Evolutionary conservation across 1,140 invertebrate genomes (phyloP), one percentile per base, ranked within the genome.

Genomic region (Mesaphorura yosii): DNA sequence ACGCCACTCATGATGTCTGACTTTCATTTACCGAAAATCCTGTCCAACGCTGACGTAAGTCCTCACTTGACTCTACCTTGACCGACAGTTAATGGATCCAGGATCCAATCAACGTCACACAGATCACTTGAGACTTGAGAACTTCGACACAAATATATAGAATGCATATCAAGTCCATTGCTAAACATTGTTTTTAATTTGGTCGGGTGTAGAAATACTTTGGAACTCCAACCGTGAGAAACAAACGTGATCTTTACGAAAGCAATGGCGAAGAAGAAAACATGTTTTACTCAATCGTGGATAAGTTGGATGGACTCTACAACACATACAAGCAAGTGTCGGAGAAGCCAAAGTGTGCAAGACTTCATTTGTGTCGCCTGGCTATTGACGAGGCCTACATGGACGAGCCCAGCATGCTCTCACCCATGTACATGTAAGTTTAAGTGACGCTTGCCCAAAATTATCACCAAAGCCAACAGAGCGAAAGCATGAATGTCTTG

Each of bases 361-460:
- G 44, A 44, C 28, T 63, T 28, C 58, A 59, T 48, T 48, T 63
- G 42, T 63, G 60, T 26, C 57, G 60, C 25, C 20, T 59, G 6
- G 55, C 55, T 12, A 45, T 57, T 19, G 53, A 63, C 34, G 42
- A 63, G 28, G 37, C 53, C 3, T 42, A 27, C n/a, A 51, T 17
- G 20, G 57, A 59, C 26, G 53, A 52, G 14, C 45, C 48, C 37
- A 55, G 26, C 41, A 5, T 59, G 4, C 44, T 59, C 5, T 55
- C 60, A 17, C 40, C 59, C 17, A 48, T 59, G 10, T 59, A 59
- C 52, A 55, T 57, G 60, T 63, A 55, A 63, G 54, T 40, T n/a
- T n/a, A n/a, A n/a, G n/a, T n/a, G n/a, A n/a, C n/a, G n/a, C n/a
- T n/a, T n/a, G n/a, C n/a, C n/a, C n/a, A 37, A 37, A 12, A 37